Evolutionary conservation across 1,140 invertebrate genomes (phyloP), one percentile per base, ranked within the genome.

Genomic region (Drosophila pseudoananassae): DNA sequence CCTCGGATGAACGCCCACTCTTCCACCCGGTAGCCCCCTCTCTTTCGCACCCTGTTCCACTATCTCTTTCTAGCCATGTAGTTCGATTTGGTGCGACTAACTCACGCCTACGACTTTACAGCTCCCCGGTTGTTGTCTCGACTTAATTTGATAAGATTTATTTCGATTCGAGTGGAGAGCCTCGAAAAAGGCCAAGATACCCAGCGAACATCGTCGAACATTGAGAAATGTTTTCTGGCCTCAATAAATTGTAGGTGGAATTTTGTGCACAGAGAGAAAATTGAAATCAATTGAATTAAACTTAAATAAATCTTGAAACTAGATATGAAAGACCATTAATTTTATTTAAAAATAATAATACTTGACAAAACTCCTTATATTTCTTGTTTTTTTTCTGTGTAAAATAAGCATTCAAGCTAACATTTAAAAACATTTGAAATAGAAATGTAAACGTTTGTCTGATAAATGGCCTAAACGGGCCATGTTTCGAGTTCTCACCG

Each of bases 71-170:
- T 27, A 57, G 38, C 64, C 46, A 2, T 45, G 54, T 58, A 58
- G 63, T 68, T 49, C 51, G 63, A 69, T 56, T 56, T 69, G 63
- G 65, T 70, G 78, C 73, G 72, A 72, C 72, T 70, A 79, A 76
- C 64, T 76, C 65, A 80, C 78, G 78, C 78, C 78, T 81, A 81
- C 78, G 74, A 69, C 46, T 73, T 68, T 47, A 70, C 15, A 54
- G 56, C 51, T 65, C 43, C 56, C 38, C 50, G 43, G 20, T 43
- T 50, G 55, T 59, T 68, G 76, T 78, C 79, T 59, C 63, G 70
- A 72, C 79, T 83, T 82, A 82, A 82, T 83, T 82, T 82, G 79
- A 82, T 82, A 82, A 82, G 79, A 82, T 82, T 82, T 82, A 82
- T 82, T 82, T 83, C 63, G 65, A 55, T 38, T 33, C 40, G 38